Percentiles rank a stretch among this genome's conserved stretches.
Evolutionary conservation across 2,113 vertebrate species (phyloP).

Genomic region (Solea solea): DNA sequence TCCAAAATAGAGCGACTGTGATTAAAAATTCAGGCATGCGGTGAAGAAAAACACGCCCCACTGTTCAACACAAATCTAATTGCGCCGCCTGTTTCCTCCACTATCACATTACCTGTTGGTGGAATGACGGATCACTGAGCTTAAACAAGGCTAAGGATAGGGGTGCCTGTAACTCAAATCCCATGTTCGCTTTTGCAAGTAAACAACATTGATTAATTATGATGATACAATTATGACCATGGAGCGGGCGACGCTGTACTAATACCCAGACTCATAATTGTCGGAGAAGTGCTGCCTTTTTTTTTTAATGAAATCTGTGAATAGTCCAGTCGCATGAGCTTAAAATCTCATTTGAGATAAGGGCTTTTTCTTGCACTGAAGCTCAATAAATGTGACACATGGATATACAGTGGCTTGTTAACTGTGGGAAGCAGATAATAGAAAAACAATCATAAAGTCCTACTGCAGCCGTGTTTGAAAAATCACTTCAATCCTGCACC

Average conservation of each 20-base stretch:
- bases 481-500: neutral
- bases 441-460: neutral
- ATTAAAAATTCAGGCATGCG: slow-evolving; percentile 80
- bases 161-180: slow-evolving; percentile 67
- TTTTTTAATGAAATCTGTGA: slow-evolving; percentile 15
- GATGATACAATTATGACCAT: slow-evolving; percentile 59
- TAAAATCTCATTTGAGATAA: slow-evolving; percentile 4
- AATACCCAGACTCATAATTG: slow-evolving; percentile 15
- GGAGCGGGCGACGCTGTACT: slow-evolving; percentile 40
- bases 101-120: slow-evolving; percentile 82
- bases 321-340: neutral
- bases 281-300: neutral
- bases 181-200: slow-evolving; percentile 62
- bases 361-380: slow-evolving; percentile 2
- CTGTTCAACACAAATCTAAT: slow-evolving; percentile 84
- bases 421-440: neutral
- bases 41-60: slow-evolving; percentile 78
- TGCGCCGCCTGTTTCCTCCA: slow-evolving; percentile 75
- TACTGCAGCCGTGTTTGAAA: neutral
- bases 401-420: neutral
- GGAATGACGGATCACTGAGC: slow-evolving; percentile 79
- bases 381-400: slow-evolving; percentile 15
- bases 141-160: slow-evolving; percentile 78
- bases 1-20: slow-evolving; percentile 64
- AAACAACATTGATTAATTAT: slow-evolving; percentile 79